Conservation (phyloP, 2,797 vertebrate species). For the Pitangus sulphuratus region DNA sequence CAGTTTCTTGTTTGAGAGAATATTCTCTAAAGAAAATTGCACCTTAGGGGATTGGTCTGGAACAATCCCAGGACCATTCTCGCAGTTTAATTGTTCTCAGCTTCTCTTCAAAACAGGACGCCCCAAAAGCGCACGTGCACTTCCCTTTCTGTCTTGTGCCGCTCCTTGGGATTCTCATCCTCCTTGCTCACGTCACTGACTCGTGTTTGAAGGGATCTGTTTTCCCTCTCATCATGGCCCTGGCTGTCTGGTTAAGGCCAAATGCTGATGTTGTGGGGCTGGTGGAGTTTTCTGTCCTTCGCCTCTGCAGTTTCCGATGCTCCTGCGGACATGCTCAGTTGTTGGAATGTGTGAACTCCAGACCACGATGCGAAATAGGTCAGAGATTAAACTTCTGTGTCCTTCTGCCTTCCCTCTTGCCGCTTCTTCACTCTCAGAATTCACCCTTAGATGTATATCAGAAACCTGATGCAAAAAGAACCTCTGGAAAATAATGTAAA, state of each 20-base stretch:
- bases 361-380: not conserved
- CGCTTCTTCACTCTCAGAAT: not conserved
- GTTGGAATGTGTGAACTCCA: not conserved
- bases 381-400: not conserved
- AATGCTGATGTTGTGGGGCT: not conserved
- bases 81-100: not conserved
- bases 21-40: not conserved
- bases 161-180: not conserved
- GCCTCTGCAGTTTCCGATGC: not conserved
- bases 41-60: not conserved
- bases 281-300: not conserved
- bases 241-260: not conserved
- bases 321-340: not conserved
- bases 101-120: not conserved
- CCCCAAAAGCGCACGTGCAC: accelerated
- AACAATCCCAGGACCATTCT: not conserved
- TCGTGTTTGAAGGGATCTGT: not conserved
- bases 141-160: not conserved
- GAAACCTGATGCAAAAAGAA: not conserved
- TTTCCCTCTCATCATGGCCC: not conserved
- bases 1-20: not conserved
- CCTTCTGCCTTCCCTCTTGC: not conserved
- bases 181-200: not conserved
- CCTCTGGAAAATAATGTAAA: not conserved
- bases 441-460: not conserved